These are phyloP conservation scores for Macroteleia sp. DNA, from an alignment of 2,888 invertebrate species.

Conservation along the genomic window DNA sequence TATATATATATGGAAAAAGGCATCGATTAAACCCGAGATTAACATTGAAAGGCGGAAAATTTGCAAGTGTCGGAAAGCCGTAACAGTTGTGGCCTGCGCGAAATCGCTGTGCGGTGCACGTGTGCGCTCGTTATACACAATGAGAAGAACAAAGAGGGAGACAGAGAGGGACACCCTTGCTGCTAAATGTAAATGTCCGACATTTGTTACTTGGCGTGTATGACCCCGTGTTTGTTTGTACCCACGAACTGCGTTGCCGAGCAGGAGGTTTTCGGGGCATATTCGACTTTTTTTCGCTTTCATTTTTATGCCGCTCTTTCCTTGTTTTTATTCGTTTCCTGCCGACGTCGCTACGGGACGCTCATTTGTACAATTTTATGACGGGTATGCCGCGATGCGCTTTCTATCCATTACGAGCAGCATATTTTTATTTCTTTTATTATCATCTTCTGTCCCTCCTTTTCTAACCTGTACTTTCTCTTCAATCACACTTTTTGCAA, in stretches of 20 bases:
- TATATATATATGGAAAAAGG: too few species aligned
- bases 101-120: conserved; percentile 64
- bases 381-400: conserved; percentile 70
- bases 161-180: conserved; percentile 66
- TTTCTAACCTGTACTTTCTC: too few species aligned
- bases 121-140: conserved; percentile 66
- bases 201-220: conserved; percentile 81
- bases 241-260: conserved; percentile 60
- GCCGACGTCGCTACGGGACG: conserved; percentile 74
- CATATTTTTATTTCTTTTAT: conserved; percentile 59
- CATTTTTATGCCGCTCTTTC: conserved; percentile 69
- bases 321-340: conserved; percentile 69
- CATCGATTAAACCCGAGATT: conserved; percentile 74
- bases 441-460: conserved; percentile 44
- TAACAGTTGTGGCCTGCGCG: conserved; percentile 47
- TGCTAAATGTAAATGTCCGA: conserved; percentile 82
- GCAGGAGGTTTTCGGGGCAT: conserved; percentile 55
- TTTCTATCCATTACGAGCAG: conserved; percentile 69
- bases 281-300: conserved; percentile 63
- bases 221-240: conserved; percentile 80
- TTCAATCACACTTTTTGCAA: too few species aligned
- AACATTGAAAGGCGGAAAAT: conserved; percentile 76
- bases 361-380: conserved; percentile 82
- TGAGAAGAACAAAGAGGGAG: conserved; percentile 27
- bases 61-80: conserved; percentile 72